Conservation (phyloP, 1,140 invertebrate genomes). For the Neoseiulus cucumeris region DNA sequence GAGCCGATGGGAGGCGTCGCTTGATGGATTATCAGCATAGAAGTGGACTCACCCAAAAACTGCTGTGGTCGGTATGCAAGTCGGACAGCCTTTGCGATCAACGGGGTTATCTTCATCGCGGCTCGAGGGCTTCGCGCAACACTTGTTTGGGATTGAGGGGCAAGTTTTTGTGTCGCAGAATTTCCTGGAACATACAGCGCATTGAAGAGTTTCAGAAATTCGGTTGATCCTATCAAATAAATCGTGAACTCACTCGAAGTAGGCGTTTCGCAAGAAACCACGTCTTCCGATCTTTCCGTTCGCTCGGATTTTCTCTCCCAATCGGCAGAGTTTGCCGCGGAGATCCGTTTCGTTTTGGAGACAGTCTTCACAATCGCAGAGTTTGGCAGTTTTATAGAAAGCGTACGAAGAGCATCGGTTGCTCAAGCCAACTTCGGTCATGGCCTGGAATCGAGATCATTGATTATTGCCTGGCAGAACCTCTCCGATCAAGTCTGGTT, state of each 20-base stretch:
- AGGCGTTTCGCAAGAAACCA: not conserved
- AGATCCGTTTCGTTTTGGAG: not conserved
- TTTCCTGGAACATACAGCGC: not conserved
- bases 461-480: no score
- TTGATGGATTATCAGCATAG: not conserved
- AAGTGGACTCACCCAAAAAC: not conserved
- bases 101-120: not conserved
- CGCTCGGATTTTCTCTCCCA: constrained; percentile 2
- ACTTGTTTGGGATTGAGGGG: not conserved
- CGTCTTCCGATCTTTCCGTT: not conserved
- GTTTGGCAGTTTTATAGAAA: not conserved
- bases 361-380: constrained; percentile 6
- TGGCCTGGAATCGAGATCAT: not conserved
- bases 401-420: not conserved
- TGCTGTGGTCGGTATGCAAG: not conserved
- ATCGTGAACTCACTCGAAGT: not conserved
- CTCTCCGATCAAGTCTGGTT: not conserved
- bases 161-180: not conserved
- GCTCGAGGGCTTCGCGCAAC: not conserved
- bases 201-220: not conserved
- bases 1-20: not conserved
- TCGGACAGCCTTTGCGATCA: not conserved
- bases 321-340: not conserved
- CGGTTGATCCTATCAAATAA: not conserved
- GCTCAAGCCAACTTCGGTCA: not conserved